Base-by-base conservation (phyloP, 2,888 invertebrate genomes). In the Philereme transversata region DNA sequence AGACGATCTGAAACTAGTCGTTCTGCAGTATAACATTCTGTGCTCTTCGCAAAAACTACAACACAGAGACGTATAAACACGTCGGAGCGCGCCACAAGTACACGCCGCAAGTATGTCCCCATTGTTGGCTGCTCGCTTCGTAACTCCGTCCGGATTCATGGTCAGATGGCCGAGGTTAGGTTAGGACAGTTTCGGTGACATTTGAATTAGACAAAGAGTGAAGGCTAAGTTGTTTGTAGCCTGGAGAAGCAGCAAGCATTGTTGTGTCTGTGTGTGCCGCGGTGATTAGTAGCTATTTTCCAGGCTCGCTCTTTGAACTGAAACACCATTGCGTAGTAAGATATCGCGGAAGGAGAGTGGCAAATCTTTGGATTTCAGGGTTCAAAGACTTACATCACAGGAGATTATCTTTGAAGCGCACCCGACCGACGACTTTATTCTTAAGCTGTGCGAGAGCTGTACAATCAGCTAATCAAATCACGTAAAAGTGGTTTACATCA, bases 41-140 rank as follows among this genome's bases (percentile, higher is more conserved):
- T 62, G 57, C 4, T 51, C 46, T 33, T 57, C 36, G 10, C 58
- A 62, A 62, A 63, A 63, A 63, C 62, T 63, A 63, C 54, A 63
- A 52, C 62, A 56, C 49, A 55, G 57, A 57, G 49, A 61, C 45
- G 51, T 60, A 64, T 64, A 64, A 64, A 60, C 64, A 64, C 60
- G 54, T 64, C 54, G 60, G 53, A 57, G 48, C 51, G 51, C 53
- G 40, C 60, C 64, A n/a, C 64, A 64, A 64, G 63, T 57, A 57
- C 60, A 51, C 51, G 45, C 60, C 64, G 57, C 64, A 64, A 64
- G 57, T 60, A 60, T 64, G 64, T 60, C 52, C 51, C 51, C 60
- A 64, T 64, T 63, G 62, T 59, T 63, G 62, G 59, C 51, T 63
- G 59, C 62, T 55, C 59, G 62, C 59, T 63, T 54, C 55, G 51